Conservation (phyloP, 2,113 vertebrate species). For the Pycnonotus jocosus region DNA sequence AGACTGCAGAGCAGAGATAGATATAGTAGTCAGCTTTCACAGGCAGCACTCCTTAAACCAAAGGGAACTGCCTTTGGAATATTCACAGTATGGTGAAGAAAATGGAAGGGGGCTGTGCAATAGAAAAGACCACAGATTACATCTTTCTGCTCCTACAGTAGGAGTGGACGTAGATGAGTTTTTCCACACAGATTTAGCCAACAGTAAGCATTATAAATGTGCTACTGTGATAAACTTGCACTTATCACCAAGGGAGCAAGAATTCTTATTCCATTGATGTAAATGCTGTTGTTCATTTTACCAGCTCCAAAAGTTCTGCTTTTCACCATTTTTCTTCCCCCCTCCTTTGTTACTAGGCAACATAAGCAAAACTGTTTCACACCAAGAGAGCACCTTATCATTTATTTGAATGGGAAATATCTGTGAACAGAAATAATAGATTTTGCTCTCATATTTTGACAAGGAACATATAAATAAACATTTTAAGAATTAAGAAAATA, state of each 20-base stretch:
- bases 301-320: neutral
- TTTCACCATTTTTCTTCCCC: neutral
- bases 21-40: neutral
- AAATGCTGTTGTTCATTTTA: slow-evolving; percentile 38
- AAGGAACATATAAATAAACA: neutral
- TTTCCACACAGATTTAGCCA: neutral
- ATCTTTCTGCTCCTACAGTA: neutral
- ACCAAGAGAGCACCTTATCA: neutral
- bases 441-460: neutral
- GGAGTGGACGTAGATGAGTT: neutral
- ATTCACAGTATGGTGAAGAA: neutral
- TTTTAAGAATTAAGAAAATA: neutral
- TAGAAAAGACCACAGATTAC: neutral
- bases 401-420: slow-evolving; percentile 51
- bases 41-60: neutral
- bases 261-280: neutral
- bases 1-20: neutral
- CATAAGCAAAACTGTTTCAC: neutral
- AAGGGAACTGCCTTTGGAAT: slow-evolving; percentile 1
- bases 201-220: neutral
- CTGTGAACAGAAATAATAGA: slow-evolving; percentile 15
- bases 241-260: neutral
- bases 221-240: neutral
- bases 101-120: neutral
- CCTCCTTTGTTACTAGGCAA: slow-evolving; percentile 53